Percentiles rank a stretch among this genome's conserved stretches.
These are phyloP conservation scores for Nemopilema nomurai DNA, from an alignment of 30 jellyfish, hydroid and myxozoan genomes.

Conservation along the genomic window DNA sequence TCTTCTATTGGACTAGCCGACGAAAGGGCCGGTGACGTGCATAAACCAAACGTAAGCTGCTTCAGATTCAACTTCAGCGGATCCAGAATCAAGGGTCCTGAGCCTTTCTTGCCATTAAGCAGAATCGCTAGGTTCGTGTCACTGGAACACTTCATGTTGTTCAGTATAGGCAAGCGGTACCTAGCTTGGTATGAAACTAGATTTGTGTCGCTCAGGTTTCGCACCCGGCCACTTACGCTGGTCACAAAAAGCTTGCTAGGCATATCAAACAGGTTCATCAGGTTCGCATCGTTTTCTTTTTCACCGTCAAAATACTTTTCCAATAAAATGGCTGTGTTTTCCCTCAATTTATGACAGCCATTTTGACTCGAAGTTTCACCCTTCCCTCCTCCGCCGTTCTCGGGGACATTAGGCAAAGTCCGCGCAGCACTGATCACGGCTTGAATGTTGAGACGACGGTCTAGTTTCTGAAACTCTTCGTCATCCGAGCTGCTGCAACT, in stretches of 20 bases:
- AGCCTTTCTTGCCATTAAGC: constrained; percentile 44
- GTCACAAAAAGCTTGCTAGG: constrained; percentile 46
- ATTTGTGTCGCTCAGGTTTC: constrained; percentile 90
- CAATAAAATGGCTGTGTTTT: constrained; percentile 18
- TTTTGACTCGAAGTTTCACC: constrained; percentile 30
- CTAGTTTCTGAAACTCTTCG: constrained; percentile 79
- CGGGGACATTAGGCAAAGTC: constrained; percentile 59
- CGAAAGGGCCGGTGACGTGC: constrained; percentile 54
- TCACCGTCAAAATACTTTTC: constrained; percentile 39
- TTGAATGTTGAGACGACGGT: constrained; percentile 52
- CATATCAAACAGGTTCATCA: constrained; percentile 23
- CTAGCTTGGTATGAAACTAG: constrained; percentile 65
- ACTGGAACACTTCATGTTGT: constrained; percentile 74
- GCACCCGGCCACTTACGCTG: constrained; percentile 63
- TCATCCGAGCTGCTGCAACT: constrained; percentile 97
- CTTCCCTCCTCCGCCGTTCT: constrained; percentile 52
- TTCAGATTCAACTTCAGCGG: constrained; percentile 25
- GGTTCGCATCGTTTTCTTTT: constrained; percentile 57
- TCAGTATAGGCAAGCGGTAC: constrained; percentile 40
- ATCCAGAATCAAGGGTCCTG: constrained; percentile 18
- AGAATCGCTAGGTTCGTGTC: constrained; percentile 79
- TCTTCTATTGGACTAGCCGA: constrained; percentile 79
- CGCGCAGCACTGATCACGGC: constrained; percentile 52
- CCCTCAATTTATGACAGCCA: constrained; percentile 28
- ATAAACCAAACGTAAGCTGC: constrained; percentile 45